phyloP scores from a whole-genome alignment of 23 tunicate species.

The Oikopleura vanhoeffeni region DNA sequence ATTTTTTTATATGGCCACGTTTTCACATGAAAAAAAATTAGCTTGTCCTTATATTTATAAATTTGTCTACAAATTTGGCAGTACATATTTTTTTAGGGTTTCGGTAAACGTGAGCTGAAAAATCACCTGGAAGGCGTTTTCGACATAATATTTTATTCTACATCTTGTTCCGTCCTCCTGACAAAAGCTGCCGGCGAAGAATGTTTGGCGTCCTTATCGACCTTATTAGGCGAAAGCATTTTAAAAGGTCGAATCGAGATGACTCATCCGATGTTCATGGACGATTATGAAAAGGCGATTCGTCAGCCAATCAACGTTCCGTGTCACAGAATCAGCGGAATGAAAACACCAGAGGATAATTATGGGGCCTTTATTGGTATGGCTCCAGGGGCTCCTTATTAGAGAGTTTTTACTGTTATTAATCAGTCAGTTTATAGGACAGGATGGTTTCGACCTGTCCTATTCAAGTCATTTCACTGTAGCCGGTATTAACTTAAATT shows the following conservation, averaged over 20 bases:
- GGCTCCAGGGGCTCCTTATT: too few relatives aligned
- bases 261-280: neutral
- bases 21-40: too few relatives aligned
- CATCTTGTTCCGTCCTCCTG: neutral
- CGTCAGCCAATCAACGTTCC: neutral
- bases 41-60: too few relatives aligned
- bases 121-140: conserved; percentile 34
- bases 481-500: too few relatives aligned
- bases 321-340: neutral
- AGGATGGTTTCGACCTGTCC: too few relatives aligned
- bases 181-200: conserved; percentile 49
- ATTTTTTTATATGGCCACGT: too few relatives aligned
- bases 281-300: neutral
- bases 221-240: conserved; percentile 41
- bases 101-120: conserved; percentile 50
- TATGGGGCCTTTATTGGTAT: neutral
- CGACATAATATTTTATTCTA: conserved; percentile 45
- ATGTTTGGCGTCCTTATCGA: conserved; percentile 34
- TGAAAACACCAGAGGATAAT: neutral
- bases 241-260: conserved; percentile 53
- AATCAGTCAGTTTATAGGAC: too few relatives aligned
- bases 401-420: too few relatives aligned
- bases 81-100: conserved; percentile 19
- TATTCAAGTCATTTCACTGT: too few relatives aligned
- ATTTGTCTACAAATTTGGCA: too few relatives aligned